These are phyloP conservation scores for Australoheros scitulus DNA, from an alignment of 2,113 vertebrate species.

Conservation along the genomic window DNA sequence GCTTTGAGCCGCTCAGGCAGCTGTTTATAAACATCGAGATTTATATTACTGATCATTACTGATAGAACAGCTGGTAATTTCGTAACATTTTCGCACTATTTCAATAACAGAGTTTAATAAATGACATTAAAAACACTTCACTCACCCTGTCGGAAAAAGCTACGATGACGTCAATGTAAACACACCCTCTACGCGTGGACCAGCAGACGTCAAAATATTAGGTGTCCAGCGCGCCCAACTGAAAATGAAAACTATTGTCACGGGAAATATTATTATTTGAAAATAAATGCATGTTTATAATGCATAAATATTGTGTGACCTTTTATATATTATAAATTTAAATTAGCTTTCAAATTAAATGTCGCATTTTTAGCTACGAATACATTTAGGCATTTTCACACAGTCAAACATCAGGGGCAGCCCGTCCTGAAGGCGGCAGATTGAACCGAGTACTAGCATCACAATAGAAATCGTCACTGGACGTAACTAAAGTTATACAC, in stretches of 20 bases:
- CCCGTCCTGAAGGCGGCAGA: constrained; percentile 53
- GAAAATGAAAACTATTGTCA: not conserved
- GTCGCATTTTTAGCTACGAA: rapidly evolving
- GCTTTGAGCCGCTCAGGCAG: not conserved
- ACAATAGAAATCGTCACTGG: not conserved
- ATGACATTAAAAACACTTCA: constrained; percentile 24
- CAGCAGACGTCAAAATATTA: constrained; percentile 40
- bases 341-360: not conserved
- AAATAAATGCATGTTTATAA: not conserved
- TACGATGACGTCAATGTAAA: constrained; percentile 68
- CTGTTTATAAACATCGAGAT: not conserved
- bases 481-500: rapidly evolving
- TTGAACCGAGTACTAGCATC: not conserved
- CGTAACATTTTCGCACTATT: rapidly evolving
- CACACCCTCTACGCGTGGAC: constrained; percentile 62
- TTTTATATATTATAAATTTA: not conserved
- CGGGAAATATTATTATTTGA: not conserved
- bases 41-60: not conserved
- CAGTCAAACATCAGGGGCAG: constrained; percentile 32
- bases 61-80: rapidly evolving
- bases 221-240: constrained; percentile 36
- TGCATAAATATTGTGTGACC: not conserved
- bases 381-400: not conserved
- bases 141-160: constrained; percentile 50
- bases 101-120: not conserved